Base-by-base conservation (phyloP, 2,888 invertebrate species). In the Tenthredo notha region DNA sequence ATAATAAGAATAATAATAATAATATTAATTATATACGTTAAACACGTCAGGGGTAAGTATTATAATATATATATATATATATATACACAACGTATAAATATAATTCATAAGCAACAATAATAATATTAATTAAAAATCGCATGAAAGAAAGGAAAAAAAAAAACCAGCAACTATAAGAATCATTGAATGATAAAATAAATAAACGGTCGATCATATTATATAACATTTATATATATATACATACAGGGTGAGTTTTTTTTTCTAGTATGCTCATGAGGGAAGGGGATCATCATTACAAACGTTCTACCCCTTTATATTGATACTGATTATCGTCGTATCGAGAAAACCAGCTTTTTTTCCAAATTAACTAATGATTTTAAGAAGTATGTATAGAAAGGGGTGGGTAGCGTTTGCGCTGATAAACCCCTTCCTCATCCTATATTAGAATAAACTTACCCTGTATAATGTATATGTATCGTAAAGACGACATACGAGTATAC, bases 401-500 rank as follows among this genome's bases (percentile, higher is more conserved):
- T 1, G 37, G 37, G n/a, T n/a, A 37, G 37, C 37, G 37, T 37
- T 37, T 7, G 6, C 7, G 37, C 6, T 37, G 6, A 37, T 37
- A 37, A 37, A 7, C 6, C 37, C 37, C 37, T 37, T 7, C 37
- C 37, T 37, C 6, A 7, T 37, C 2, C 7, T 6, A 7, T 37
- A 37, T 7, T 7, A 37, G 37, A 37, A 7, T 0, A 37, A 37
- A 37, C 37, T 37, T 7, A 7, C 37, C 37, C 37, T 37, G 37
- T 43, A 84, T 85, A 86, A 58, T 75, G 61, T 58, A 80, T 40
- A 33, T 43, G 43, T 54, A 33, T 54, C 40, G 33, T 37, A 65
- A 40, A 40, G 29, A 54, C 43, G 58, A 58, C 58, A 61, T 58
- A 85, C 89, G 89, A 90, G 90, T 91, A 91, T 91, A 92, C 91